Conservation (phyloP, 2,113 vertebrate species). For the Propithecus coquereli region DNA sequence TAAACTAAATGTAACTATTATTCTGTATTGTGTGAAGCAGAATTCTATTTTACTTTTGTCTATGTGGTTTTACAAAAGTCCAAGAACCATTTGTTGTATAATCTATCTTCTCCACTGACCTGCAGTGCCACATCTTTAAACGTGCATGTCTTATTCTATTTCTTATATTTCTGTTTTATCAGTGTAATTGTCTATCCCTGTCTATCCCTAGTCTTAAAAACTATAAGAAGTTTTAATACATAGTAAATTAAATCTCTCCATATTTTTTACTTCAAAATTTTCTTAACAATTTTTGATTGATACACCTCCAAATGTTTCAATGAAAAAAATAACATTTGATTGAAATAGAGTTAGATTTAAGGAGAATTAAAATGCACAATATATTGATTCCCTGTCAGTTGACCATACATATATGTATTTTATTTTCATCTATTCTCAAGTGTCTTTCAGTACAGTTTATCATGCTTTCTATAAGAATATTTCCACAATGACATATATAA, state of each 20-base stretch:
- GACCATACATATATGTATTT: background rate
- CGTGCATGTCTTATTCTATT: background rate
- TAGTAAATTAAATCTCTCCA: background rate
- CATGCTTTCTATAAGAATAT: background rate
- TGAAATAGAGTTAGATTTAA: background rate
- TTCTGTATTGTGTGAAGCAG: background rate
- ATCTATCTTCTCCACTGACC: background rate
- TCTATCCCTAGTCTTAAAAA: background rate
- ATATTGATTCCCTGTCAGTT: background rate
- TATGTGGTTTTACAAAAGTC: too few species aligned
- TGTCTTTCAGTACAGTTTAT: background rate
- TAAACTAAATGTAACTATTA: background rate
- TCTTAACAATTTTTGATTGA: background rate
- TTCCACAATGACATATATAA: background rate
- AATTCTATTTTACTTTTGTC: background rate
- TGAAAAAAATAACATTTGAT: background rate
- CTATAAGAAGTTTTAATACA: background rate
- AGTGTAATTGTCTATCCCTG: background rate
- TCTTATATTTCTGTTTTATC: background rate
- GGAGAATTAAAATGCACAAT: background rate
- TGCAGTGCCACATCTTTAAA: background rate
- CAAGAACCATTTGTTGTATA: background rate
- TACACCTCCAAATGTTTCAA: background rate
- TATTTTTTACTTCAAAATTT: background rate
- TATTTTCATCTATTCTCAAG: background rate